Base-by-base conservation (phyloP, 2,888 invertebrate genomes). In the Pyrocoelia pectoralis region DNA sequence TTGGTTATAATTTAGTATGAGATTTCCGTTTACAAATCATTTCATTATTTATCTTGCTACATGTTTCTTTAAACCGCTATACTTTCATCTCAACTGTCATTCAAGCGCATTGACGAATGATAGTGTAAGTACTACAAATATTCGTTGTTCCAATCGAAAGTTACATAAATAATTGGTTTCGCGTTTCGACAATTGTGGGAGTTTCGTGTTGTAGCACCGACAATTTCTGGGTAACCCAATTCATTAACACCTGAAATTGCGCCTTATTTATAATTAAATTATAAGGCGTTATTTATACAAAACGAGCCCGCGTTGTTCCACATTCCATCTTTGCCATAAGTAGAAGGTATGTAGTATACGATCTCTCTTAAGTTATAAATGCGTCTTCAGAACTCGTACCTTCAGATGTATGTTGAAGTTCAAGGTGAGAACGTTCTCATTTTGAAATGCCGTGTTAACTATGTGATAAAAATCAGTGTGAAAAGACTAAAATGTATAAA, bases 301-400 rank as follows among this genome's bases (percentile, higher is more conserved):
- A 41, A 56, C 51, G 50, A 65, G 65, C 60, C 65, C 19, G 18
- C 53, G 10, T 33, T 61, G 68, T 69, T 69, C 69, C 28, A 69
- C 69, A 69, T 69, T 66, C 62, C 63, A 65, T 64, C 60, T 65
- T 58, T 59, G 55, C 63, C 61, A 65, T 70, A 73, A 73, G 73
- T 46, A 18, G 46, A 8, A 17, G 17, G 71, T 24, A 72, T 74
- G 71, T 49, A 68, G 69, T 69, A 70, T 66, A 68, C 76, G 74
- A 78, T 79, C 79, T 79, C 78, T 77, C 77, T 29, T 77, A 74
- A 71, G 62, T 79, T 33, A 78, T 78, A 77, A 79, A 79, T 74
- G 75, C 76, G 72, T 74, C 72, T 69, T 62, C 61, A 70, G 68
- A 68, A 65, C 69, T 70, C 67, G 72, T 73, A 74, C 75, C 77